phyloP scores from a whole-genome alignment of 2,888 invertebrate genomes.

The Rhogogaster chlorosoma region DNA sequence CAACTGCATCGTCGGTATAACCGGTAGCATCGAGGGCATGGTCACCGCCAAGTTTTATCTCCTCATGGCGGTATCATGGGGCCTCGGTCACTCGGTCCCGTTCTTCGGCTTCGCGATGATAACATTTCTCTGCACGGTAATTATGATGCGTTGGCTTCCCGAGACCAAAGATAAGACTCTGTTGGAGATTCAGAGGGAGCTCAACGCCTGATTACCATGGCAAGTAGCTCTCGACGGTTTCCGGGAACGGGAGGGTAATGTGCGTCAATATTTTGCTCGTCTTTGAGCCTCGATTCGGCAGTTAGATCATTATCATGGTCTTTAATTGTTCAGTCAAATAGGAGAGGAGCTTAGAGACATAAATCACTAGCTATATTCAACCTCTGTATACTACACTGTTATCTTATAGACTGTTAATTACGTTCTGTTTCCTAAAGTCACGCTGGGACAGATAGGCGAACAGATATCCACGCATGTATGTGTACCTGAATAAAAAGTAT shows the following conservation, averaged over 20 bases:
- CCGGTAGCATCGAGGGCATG: constrained; percentile 47
- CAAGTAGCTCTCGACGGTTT: not conserved
- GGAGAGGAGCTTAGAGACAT: not conserved
- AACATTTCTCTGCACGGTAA: constrained; percentile 54
- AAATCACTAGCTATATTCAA: not conserved
- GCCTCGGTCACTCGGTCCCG: constrained; percentile 63
- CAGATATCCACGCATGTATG: not conserved
- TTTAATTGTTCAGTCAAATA: not conserved
- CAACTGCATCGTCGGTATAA: constrained; percentile 58
- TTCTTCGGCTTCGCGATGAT: constrained; percentile 60
- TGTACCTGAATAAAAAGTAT: not conserved
- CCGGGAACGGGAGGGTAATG: not conserved
- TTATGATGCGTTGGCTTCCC: constrained; percentile 59
- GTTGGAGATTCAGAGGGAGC: constrained; percentile 67
- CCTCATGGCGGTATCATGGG: constrained; percentile 61
- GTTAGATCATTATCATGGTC: not conserved
- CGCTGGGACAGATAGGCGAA: not conserved
- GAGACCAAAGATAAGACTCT: constrained; percentile 69
- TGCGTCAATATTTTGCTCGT: not conserved
- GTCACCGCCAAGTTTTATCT: constrained; percentile 62
- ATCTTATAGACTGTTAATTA: not conserved
- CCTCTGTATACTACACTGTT: not conserved
- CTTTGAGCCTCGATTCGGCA: not conserved
- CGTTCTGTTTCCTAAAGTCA: not conserved
- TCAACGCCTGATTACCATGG: not conserved